Evolutionary conservation across 2,797 vertebrate species (phyloP).

Genomic region (Yasuhikotakia modesta): DNA sequence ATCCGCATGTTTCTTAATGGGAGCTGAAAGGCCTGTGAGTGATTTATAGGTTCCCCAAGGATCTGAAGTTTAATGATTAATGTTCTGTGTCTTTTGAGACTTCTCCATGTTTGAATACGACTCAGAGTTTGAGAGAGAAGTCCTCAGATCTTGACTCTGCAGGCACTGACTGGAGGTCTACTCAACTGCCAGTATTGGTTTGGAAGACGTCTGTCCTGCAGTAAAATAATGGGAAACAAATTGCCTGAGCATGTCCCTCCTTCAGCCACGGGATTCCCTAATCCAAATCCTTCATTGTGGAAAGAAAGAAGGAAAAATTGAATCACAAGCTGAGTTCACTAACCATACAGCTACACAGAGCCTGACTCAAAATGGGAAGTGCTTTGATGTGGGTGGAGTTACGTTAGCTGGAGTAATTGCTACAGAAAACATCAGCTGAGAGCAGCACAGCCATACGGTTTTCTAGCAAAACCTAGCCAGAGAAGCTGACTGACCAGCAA

Average conservation of each 20-base stretch:
- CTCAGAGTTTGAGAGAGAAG: constrained; percentile 55
- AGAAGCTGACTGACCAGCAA: no score
- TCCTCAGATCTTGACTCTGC: constrained; percentile 61
- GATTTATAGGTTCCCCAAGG: constrained; percentile 47
- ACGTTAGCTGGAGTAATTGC: background rate
- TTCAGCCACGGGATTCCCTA: constrained; percentile 63
- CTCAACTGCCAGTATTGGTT: constrained; percentile 65
- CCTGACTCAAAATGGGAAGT: background rate
- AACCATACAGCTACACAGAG: constrained; percentile 10
- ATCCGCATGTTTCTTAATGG: constrained; percentile 14
- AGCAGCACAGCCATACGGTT: background rate
- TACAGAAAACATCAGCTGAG: background rate
- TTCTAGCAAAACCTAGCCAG: no score
- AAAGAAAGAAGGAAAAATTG: constrained; percentile 47
- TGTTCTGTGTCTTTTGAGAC: constrained; percentile 27
- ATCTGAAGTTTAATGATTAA: constrained; percentile 51
- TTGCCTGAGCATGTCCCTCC: constrained; percentile 65
- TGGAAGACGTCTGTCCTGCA: constrained; percentile 65
- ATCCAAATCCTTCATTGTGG: constrained; percentile 56
- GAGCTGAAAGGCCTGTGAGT: constrained; percentile 24
- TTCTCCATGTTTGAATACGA: constrained; percentile 33
- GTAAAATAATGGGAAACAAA: constrained; percentile 75
- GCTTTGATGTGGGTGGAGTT: background rate
- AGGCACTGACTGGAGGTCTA: constrained; percentile 50
- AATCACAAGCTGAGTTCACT: constrained; percentile 34